Base-by-base conservation (phyloP, 2,888 invertebrate genomes). In the Philereme vetulata region DNA sequence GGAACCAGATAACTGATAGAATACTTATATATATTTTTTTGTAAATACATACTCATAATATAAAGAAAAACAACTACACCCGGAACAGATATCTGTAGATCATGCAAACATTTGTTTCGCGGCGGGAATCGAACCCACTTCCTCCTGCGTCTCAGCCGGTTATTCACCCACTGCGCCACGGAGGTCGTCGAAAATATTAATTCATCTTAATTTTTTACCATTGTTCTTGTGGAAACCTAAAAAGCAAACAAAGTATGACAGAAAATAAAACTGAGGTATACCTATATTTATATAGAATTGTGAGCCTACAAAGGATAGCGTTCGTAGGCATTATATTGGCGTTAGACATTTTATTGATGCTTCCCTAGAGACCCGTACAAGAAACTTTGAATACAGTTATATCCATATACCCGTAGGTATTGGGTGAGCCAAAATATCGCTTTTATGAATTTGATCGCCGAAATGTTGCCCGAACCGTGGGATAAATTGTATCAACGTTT, bases 331-430 rank as follows among this genome's bases (percentile, higher is more conserved):
- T 67, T 62, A 64, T 58, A 60, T 63, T 59, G 66, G 58, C 64
- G 66, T 65, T 65, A 67, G 67, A 65, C 66, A 64, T 67, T 66
- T 70, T 67, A 70, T 70, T 67, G 69, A 66, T 70, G 63, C 58
- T 60, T 65, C 69, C 66, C 67, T 35, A 51, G 70, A 59, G 70
- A 56, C 58, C 49, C 32, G 59, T 54, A 56, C 48, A 66, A 52
- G 62, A 57, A 70, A 67, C 60, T 67, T 70, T 66, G 66, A 66
- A 70, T 69, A 69, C 51, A 51, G 55, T 57, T 62, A 65, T 53
- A 62, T 58, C n/a, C 21, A 21, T 21, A 21, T 44, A 53, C 42
- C 11, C 42, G 40, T 43, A 52, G 42, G 10, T 40, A 21, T 44
- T 51, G 56, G 51, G 61, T 63, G 35, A 62, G 36, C 67, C 43